These are phyloP conservation scores for Rattus rattus DNA, from an alignment of 2,113 vertebrate genomes.

Conservation along the genomic window DNA sequence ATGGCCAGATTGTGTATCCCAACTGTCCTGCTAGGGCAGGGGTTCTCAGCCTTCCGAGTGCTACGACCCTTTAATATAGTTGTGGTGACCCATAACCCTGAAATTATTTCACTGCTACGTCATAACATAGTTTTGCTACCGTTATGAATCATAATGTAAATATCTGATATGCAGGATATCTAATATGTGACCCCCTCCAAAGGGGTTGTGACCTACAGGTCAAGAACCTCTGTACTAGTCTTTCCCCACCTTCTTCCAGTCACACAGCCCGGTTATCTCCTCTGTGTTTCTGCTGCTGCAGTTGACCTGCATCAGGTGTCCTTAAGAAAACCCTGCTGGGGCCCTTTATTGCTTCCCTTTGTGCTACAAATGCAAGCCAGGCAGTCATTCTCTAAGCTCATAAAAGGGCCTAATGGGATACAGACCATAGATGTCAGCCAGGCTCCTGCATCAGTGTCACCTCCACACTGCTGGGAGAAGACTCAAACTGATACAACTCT, in stretches of 20 bases:
- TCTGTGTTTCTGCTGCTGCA: slow-evolving; percentile 32
- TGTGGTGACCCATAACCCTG: not conserved
- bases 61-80: not conserved
- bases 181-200: not conserved
- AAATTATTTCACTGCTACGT: not conserved
- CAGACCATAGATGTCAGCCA: not conserved
- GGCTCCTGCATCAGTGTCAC: not conserved
- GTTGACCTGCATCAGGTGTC: not conserved
- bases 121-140: not conserved
- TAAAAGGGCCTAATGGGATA: slow-evolving; percentile 46
- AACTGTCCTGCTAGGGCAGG: not conserved
- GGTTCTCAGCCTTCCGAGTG: not conserved
- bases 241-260: not conserved
- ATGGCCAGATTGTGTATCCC: not conserved
- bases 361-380: slow-evolving; percentile 61
- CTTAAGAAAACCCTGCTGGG: slow-evolving; percentile 31
- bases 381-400: slow-evolving; percentile 53
- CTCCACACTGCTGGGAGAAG: not conserved
- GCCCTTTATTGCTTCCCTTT: slow-evolving; percentile 9
- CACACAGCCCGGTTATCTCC: not conserved
- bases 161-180: not conserved
- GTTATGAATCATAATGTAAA: not conserved
- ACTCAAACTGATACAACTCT: not conserved
- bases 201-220: not conserved
- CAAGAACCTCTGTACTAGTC: not conserved